Evolutionary conservation across 2,797 vertebrate genomes (phyloP).

Genomic region (Peromyscus eremicus): DNA sequence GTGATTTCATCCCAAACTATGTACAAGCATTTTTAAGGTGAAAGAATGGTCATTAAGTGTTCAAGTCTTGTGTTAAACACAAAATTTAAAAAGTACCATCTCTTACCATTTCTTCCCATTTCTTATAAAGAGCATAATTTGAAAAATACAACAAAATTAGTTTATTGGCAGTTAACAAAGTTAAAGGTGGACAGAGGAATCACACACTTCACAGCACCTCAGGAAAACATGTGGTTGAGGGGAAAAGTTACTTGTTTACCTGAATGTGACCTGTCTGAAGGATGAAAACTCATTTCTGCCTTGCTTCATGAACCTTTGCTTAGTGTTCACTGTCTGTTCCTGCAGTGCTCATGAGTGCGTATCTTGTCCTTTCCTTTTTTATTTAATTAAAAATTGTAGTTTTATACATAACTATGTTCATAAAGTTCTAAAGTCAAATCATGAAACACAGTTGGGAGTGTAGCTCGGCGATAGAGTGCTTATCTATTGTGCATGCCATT

Average conservation of each 20-base stretch:
- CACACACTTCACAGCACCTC: background rate
- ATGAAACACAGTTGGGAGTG: background rate
- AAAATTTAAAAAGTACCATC: background rate
- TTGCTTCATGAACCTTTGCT: background rate
- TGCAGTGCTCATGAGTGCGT: background rate
- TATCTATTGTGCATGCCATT: background rate
- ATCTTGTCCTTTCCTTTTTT: background rate
- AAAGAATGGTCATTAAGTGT: conserved; percentile 25
- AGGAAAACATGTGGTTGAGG: background rate
- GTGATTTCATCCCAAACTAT: conserved; percentile 22
- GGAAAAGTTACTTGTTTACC: background rate
- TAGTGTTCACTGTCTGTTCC: background rate
- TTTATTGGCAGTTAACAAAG: conserved; percentile 30
- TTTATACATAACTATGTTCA: background rate
- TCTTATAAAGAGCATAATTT: too few species aligned
- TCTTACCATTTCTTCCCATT: background rate
- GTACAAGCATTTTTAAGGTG: conserved; percentile 32
- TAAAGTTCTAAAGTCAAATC: conserved; percentile 27
- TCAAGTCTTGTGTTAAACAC: conserved; percentile 19
- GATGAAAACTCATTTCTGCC: background rate
- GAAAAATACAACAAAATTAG: conserved; percentile 33
- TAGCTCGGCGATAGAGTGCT: background rate
- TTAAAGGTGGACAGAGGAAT: background rate
- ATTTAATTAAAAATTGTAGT: conserved; percentile 10
- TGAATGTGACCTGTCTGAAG: background rate